Conservation (phyloP, 2,797 vertebrate species). For the Pogonophryne albipinna region DNA sequence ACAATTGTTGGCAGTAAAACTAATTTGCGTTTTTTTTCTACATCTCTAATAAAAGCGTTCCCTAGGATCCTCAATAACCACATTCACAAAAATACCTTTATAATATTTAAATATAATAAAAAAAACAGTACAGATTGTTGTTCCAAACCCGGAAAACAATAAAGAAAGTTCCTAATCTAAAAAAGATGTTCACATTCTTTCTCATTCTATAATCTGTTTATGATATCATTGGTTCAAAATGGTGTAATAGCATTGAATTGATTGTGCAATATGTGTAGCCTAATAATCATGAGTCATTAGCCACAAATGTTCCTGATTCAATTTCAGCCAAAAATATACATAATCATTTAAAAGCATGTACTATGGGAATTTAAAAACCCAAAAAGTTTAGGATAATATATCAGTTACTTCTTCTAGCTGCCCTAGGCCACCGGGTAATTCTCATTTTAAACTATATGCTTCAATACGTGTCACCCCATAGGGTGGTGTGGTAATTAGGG, state of each 20-base stretch:
- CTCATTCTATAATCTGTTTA: not conserved
- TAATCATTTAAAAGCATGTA: not conserved
- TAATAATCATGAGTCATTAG: not conserved
- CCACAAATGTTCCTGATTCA: not conserved
- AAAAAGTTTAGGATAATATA: not conserved
- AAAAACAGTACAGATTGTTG: not conserved
- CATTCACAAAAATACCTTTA: not conserved
- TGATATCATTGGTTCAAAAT: not conserved
- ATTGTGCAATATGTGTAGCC: not conserved
- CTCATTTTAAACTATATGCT: not conserved
- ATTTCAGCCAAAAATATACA: not conserved
- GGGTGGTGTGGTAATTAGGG: constrained; percentile 9
- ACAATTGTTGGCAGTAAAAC: not conserved
- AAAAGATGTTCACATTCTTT: not conserved
- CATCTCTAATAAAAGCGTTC: not conserved
- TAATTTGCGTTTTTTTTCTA: constrained; percentile 7
- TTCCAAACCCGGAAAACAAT: not conserved
- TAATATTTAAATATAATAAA: not conserved
- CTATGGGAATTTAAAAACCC: not conserved
- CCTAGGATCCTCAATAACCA: not conserved
- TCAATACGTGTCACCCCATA: not conserved
- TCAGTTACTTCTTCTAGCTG: constrained; percentile 2
- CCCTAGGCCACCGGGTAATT: not conserved
- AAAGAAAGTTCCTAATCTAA: not conserved
- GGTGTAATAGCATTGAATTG: not conserved